phyloP scores from a whole-genome alignment of 64 coral and sea anemone species.

The Actinia equina region DNA sequence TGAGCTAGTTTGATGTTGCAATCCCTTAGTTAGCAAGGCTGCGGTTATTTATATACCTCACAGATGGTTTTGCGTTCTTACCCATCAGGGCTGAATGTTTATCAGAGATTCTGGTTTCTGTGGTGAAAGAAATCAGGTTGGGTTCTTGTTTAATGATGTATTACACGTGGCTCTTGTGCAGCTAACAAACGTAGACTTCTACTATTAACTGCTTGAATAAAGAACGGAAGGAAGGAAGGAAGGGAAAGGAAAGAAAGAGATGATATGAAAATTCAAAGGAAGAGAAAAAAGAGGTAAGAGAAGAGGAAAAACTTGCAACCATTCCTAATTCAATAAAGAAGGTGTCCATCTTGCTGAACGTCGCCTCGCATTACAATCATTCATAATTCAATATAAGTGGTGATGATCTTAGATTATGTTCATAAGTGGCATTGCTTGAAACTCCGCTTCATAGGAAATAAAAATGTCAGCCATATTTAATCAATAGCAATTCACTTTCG shows the following conservation, averaged over 20 bases:
- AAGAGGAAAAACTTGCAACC: too few species aligned
- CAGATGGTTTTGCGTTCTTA: background rate
- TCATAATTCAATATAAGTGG: too few species aligned
- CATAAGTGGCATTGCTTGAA: background rate
- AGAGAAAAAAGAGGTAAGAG: too few species aligned
- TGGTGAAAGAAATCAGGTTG: background rate
- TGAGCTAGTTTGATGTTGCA: background rate
- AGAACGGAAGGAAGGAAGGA: background rate
- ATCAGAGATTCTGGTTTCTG: slow-evolving; percentile 4
- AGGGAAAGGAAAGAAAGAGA: too few species aligned
- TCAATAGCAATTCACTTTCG: background rate
- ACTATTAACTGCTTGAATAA: background rate
- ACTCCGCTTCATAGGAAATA: background rate
- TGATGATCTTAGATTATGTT: too few species aligned
- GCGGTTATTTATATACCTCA: background rate
- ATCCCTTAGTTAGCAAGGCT: background rate
- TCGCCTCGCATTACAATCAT: too few species aligned
- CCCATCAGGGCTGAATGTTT: background rate
- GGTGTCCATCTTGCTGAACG: too few species aligned
- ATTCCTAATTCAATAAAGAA: too few species aligned
- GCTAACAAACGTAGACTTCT: background rate
- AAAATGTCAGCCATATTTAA: background rate
- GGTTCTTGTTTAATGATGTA: background rate
- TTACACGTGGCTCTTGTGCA: background rate
- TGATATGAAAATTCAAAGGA: too few species aligned